These are phyloP conservation scores for Cebidichthys violaceus DNA, from an alignment of 2,113 vertebrate genomes.

Conservation along the genomic window DNA sequence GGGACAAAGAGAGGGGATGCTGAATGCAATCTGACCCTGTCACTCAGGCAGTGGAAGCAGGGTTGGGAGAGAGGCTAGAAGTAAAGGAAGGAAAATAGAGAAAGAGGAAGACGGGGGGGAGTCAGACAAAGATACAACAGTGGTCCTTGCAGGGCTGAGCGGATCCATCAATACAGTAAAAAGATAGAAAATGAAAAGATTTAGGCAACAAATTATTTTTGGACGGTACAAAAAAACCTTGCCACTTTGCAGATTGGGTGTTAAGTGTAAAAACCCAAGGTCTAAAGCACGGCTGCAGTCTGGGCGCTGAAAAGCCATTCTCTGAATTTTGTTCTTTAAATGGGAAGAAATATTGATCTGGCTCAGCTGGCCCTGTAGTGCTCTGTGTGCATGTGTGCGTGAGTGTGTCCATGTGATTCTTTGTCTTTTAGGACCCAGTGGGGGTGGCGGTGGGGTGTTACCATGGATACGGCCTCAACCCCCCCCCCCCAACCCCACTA, in stretches of 20 bases:
- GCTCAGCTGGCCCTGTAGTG: conserved; percentile 92
- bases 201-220: conserved; percentile 67
- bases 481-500: conserved; percentile 24
- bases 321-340: conserved; percentile 99
- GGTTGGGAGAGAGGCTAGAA: conserved; percentile 19
- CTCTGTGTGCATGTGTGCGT: conserved; percentile 74
- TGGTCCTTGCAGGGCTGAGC: conserved; percentile 32
- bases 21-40: conserved; percentile 73
- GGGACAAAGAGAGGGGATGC: conserved; percentile 68
- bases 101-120: conserved; percentile 26
- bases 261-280: conserved; percentile 77
- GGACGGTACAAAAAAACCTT: conserved; percentile 50
- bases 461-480: conserved; percentile 79
- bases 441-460: conserved; percentile 76
- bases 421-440: conserved; percentile 79
- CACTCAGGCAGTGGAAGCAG: conserved; percentile 57
- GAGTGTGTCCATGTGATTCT: conserved; percentile 65
- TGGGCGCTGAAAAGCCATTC: conserved; percentile 94
- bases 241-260: conserved; percentile 76
- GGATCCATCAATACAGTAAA: conserved; percentile 38
- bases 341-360: conserved; percentile 99
- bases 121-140: conserved; percentile 48
- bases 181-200: conserved; percentile 54
- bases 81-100: conserved; percentile 36
- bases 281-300: conserved; percentile 87